Percentiles rank a stretch among this genome's conserved stretches.
Evolutionary conservation across 1,140 invertebrate genomes (phyloP).

Genomic region (Catajapyx aquilonaris): DNA sequence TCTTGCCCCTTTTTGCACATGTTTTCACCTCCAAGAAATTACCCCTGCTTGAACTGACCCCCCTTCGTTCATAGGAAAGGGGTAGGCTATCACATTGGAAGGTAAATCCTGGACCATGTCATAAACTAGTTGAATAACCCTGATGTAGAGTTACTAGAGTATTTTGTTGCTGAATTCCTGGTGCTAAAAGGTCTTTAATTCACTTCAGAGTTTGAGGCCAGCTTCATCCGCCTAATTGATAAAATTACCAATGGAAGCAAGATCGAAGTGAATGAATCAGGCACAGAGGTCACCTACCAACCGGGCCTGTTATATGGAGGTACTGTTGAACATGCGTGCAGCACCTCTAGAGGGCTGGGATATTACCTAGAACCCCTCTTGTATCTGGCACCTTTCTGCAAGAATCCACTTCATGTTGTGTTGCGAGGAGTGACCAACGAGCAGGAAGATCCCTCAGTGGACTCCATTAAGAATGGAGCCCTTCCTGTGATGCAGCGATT

Average conservation of each 20-base stretch:
- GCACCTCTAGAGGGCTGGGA: constrained; percentile 52
- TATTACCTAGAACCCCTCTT: constrained; percentile 85
- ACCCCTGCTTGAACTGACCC: no score
- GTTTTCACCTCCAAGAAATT: no score
- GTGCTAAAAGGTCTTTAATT: no score
- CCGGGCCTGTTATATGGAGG: constrained; percentile 83
- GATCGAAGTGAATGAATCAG: constrained; percentile 79
- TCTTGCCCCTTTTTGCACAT: no score
- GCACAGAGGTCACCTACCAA: constrained; percentile 67
- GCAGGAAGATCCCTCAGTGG: constrained; percentile 51
- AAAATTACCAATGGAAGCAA: constrained; percentile 85
- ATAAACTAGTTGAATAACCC: no score
- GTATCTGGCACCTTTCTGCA: constrained; percentile 84
- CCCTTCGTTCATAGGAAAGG: no score
- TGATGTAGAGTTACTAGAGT: no score
- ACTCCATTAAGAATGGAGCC: constrained; percentile 57
- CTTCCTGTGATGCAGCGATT: constrained; percentile 66
- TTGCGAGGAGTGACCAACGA: constrained; percentile 81
- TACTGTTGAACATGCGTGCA: constrained; percentile 67
- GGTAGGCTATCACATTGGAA: no score
- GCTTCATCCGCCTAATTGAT: constrained; percentile 69
- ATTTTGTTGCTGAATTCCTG: constrained; percentile 10
- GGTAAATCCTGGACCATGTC: no score
- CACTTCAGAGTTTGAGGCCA: constrained; percentile 70
- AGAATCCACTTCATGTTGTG: constrained; percentile 58